These are phyloP conservation scores for Heliconius hortense DNA, from an alignment of 2,888 invertebrate genomes.

Conservation along the genomic window DNA sequence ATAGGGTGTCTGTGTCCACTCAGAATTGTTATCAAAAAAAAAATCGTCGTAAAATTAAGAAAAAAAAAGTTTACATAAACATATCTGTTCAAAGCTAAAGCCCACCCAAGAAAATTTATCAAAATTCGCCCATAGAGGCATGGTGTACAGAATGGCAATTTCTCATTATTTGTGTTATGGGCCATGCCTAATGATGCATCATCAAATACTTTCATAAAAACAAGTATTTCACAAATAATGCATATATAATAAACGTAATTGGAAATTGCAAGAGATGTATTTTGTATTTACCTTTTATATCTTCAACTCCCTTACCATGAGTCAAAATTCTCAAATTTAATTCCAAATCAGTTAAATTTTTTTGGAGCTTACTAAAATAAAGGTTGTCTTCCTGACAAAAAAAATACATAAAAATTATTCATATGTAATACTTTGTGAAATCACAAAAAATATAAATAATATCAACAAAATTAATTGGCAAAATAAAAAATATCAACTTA, in stretches of 20 bases:
- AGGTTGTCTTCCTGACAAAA: conserved; percentile 67
- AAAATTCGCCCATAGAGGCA: no score
- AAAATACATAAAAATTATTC: neutral
- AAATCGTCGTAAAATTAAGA: no score
- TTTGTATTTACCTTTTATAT: conserved; percentile 58
- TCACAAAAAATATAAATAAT: neutral
- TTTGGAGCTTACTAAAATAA: conserved; percentile 70
- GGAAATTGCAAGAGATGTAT: neutral
- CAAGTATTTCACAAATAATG: no score
- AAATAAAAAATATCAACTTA: conserved; percentile 49
- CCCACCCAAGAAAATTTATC: no score
- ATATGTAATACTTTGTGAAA: neutral
- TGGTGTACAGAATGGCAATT: no score
- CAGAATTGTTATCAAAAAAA: no score
- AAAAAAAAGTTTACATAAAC: no score
- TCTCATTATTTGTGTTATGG: no score
- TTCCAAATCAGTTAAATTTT: conserved; percentile 69
- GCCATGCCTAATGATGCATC: no score
- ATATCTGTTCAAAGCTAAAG: no score
- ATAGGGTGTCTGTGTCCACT: no score
- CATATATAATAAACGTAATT: neutral
- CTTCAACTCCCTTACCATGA: conserved; percentile 65
- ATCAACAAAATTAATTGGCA: neutral
- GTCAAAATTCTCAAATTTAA: conserved; percentile 67
- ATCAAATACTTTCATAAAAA: no score